A percentile compares a stretch with the other conserved stretches of the same genome.
phyloP scores from a whole-genome alignment of 2,113 vertebrate genomes.

The Delphinapterus leucas region DNA sequence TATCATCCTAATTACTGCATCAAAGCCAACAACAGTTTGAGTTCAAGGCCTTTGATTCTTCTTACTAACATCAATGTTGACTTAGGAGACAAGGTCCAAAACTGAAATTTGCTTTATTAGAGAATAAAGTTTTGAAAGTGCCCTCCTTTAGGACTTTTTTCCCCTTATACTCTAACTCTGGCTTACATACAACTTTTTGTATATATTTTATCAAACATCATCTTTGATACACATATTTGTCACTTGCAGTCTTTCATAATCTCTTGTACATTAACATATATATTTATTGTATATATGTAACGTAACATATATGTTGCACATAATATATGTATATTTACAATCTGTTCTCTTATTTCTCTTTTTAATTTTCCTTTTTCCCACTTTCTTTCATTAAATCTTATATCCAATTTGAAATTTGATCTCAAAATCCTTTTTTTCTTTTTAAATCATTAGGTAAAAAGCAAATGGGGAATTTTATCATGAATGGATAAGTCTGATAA shows the following conservation, averaged over 20 bases:
- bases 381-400: slow-evolving; percentile 24
- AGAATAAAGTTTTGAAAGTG: slow-evolving; percentile 15
- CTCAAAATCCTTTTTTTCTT: not conserved
- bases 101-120: slow-evolving; percentile 34
- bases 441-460: not conserved
- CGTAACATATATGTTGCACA: not conserved
- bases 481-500: not conserved
- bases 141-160: not conserved
- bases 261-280: not conserved
- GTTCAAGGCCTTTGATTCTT: slow-evolving; percentile 6
- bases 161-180: not conserved
- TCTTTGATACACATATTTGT: not conserved
- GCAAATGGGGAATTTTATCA: not conserved
- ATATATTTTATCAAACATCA: slow-evolving; percentile 2
- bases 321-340: not conserved
- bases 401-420: slow-evolving; percentile 9
- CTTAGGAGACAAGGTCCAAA: not conserved
- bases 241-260: not conserved
- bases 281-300: not conserved
- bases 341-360: slow-evolving; percentile 1
- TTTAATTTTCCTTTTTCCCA: not conserved
- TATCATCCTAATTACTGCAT: slow-evolving; percentile 24
- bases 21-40: slow-evolving; percentile 20
- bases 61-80: not conserved
- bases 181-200: not conserved